Evolutionary conservation across 1,140 invertebrate genomes (phyloP), one percentile per base, ranked within the genome.

Genomic region (Scaptodrosophila lebanonensis): DNA sequence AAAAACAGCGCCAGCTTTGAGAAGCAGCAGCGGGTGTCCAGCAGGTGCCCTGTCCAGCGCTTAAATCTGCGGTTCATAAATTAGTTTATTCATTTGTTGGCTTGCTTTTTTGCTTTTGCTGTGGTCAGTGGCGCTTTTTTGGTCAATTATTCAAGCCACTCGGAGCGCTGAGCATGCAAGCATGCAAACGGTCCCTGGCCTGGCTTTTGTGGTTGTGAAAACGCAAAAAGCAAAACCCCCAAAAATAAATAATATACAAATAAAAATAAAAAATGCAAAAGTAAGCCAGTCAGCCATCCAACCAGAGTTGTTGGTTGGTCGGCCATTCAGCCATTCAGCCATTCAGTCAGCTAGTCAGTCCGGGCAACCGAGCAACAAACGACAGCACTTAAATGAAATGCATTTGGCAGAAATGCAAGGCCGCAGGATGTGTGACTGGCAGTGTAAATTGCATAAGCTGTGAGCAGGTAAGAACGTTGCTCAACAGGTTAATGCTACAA

Each of bases 71-170:
- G 73, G 69, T 73, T 66, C 57, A 82, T 63, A 75, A 82, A 82
- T 70, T 82, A 75, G 75, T 79, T 70, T 79, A 70, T 75, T 75
- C 66, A 70, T 69, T 77, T 77, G 60, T 61, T 75, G 18, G n/a
- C 52, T 33, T 64, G 49, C 13, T 35, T 51, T 67, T 42, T 65
- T 48, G 29, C 40, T 25, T 77, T 79, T 79, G 69, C 66, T 79
- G 75, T 62, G 75, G 75, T 79, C 47, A 49, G 38, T 15, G 38
- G 42, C n/a, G 18, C 29, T 11, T 54, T 57, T 66, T 65, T 73
- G 73, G 75, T 79, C 65, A 79, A 79, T 79, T 79, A 79, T 79
- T 79, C 69, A 79, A 71, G 73, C 75, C 68, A 35, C 65, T 61
- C 44, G 22, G 27, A 58, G 60, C 50, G 60, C 53, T 58, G 60